phyloP scores from a whole-genome alignment of 2,888 invertebrate species.

The Embidobia sp. region DNA sequence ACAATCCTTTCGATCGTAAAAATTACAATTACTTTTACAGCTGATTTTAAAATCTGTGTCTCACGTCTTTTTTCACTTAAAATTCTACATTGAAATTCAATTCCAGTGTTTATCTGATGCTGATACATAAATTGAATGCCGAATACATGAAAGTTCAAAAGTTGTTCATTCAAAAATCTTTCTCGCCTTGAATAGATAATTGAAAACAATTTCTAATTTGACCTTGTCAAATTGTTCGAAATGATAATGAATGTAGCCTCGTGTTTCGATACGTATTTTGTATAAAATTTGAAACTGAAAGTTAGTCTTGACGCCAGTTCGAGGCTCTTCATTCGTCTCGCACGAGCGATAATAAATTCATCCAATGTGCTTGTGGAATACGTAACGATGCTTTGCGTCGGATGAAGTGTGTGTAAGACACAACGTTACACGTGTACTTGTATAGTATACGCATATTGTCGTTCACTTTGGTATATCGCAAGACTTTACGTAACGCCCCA shows the following conservation, averaged over 20 bases:
- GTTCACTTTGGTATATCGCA: slow-evolving; percentile 58
- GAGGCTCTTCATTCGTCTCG: slow-evolving; percentile 51
- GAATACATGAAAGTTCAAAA: no score
- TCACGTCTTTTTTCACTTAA: no score
- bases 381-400: slow-evolving; percentile 56
- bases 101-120: no score
- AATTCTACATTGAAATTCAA: no score
- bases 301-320: slow-evolving; percentile 27
- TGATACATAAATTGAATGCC: no score
- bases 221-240: no score
- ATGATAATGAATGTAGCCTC: background rate
- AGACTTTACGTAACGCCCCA: slow-evolving; percentile 63
- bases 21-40: no score
- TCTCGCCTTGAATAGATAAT: no score
- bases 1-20: no score
- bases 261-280: slow-evolving; percentile 13
- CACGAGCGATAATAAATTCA: slow-evolving; percentile 62
- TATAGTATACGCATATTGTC: slow-evolving; percentile 47
- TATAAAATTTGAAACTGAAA: slow-evolving; percentile 53
- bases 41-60: no score
- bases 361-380: slow-evolving; percentile 53
- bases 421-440: slow-evolving; percentile 46
- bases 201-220: no score
- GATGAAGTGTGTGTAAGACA: slow-evolving; percentile 43
- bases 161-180: no score